phyloP scores from a whole-genome alignment of 2,797 vertebrate species.

The Dendrocincla tyrannina region DNA sequence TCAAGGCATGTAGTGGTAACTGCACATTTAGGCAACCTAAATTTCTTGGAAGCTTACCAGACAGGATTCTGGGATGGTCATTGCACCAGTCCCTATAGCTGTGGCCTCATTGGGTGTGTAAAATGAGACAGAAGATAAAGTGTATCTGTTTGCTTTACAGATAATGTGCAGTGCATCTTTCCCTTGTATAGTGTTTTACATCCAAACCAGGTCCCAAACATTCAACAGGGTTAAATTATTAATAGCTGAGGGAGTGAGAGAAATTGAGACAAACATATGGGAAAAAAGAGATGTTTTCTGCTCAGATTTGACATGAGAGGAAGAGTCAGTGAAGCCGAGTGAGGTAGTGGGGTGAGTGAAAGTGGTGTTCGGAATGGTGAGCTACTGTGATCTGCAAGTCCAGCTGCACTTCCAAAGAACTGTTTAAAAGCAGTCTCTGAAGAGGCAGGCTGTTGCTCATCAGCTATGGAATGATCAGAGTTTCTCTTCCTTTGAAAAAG shows the following conservation, averaged over 20 bases:
- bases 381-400: background rate
- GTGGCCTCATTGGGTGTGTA: background rate
- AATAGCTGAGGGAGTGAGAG: background rate
- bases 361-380: fast-evolving
- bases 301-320: constrained; percentile 9
- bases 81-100: background rate
- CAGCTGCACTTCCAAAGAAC: background rate
- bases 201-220: background rate
- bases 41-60: background rate
- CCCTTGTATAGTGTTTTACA: background rate
- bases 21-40: background rate
- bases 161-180: background rate
- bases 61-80: background rate
- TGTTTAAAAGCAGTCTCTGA: background rate
- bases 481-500: background rate
- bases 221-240: constrained; percentile 19
- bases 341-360: background rate
- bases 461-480: background rate
- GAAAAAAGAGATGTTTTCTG: background rate
- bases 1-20: background rate
- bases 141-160: background rate
- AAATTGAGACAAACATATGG: background rate
- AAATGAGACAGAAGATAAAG: background rate
- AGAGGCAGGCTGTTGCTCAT: background rate
- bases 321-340: background rate